phyloP scores from a whole-genome alignment of 2,888 invertebrate species.

The Heteropelma amictum region DNA sequence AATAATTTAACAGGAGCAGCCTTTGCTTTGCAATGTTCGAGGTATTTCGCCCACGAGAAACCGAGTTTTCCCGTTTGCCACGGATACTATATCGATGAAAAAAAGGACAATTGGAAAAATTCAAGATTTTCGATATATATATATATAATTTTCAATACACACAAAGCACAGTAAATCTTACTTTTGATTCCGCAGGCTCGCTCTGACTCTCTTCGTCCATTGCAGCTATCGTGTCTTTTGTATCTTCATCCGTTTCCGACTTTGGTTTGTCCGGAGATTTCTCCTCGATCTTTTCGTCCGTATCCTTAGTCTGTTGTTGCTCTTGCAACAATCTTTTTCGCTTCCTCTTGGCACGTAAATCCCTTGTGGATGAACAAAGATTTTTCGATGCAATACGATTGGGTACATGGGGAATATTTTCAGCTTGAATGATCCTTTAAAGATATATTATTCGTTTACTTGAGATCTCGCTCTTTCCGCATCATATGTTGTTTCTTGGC shows the following conservation, averaged over 20 bases:
- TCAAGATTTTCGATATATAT: neutral
- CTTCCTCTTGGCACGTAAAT: conserved; percentile 72
- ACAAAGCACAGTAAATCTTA: conserved; percentile 59
- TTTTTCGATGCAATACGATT: neutral
- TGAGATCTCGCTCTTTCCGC: conserved; percentile 72
- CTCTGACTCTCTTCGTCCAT: conserved; percentile 70
- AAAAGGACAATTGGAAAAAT: too few relatives aligned
- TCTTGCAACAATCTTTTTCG: conserved; percentile 73
- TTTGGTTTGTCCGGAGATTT: conserved; percentile 66
- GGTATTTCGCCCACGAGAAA: conserved; percentile 88
- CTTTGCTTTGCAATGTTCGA: conserved; percentile 86
- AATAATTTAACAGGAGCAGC: conserved; percentile 89
- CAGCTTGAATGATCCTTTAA: neutral
- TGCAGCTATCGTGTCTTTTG: conserved; percentile 70
- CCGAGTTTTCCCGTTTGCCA: conserved; percentile 86
- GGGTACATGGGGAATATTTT: neutral
- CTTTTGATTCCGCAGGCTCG: conserved; percentile 69
- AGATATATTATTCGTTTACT: conserved; percentile 55
- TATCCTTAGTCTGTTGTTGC: conserved; percentile 64
- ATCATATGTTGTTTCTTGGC: conserved; percentile 69
- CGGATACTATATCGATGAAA: conserved; percentile 79
- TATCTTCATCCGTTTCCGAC: conserved; percentile 74
- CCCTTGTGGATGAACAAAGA: conserved; percentile 59
- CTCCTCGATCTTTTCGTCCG: conserved; percentile 68
- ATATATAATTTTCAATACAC: conserved; percentile 1